Conservation (phyloP, 2,888 invertebrate species). For the Allygus modestus region DNA sequence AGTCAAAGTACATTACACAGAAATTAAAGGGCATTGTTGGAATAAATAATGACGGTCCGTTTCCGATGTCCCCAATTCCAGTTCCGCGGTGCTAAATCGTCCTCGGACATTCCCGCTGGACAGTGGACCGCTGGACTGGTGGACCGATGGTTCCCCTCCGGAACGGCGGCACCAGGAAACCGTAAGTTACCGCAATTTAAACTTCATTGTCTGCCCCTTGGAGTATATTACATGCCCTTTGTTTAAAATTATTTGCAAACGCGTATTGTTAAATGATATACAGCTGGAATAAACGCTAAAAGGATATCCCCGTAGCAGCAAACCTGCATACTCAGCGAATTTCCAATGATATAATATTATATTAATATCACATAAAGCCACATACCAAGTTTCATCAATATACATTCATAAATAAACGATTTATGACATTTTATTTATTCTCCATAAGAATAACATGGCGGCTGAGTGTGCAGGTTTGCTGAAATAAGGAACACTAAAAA, state of each 20-base stretch:
- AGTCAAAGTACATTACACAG: neutral
- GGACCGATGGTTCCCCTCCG: conserved; percentile 10
- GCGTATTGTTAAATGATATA: neutral
- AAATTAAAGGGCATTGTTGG: neutral
- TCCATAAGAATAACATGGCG: too few relatives aligned
- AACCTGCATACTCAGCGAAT: too few relatives aligned
- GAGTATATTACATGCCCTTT: neutral
- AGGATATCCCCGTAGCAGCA: too few relatives aligned
- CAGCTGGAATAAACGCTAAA: too few relatives aligned
- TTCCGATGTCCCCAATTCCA: neutral
- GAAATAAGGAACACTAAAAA: too few relatives aligned
- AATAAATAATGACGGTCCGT: neutral
- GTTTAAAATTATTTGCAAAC: neutral
- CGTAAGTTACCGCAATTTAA: conserved; percentile 21
- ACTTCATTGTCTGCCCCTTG: conserved; percentile 6
- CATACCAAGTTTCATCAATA: too few relatives aligned
- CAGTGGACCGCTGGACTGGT: neutral
- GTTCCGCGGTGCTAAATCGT: neutral
- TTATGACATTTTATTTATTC: too few relatives aligned
- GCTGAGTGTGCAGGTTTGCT: too few relatives aligned
- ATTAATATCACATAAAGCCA: too few relatives aligned
- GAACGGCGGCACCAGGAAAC: neutral
- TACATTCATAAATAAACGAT: too few relatives aligned
- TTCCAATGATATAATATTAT: too few relatives aligned
- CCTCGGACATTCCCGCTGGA: neutral